A percentile compares a stretch with the other conserved stretches of the same genome.
These are phyloP conservation scores for Rotaria socialis DNA, from an alignment of 2,888 invertebrate species.

Conservation along the genomic window DNA sequence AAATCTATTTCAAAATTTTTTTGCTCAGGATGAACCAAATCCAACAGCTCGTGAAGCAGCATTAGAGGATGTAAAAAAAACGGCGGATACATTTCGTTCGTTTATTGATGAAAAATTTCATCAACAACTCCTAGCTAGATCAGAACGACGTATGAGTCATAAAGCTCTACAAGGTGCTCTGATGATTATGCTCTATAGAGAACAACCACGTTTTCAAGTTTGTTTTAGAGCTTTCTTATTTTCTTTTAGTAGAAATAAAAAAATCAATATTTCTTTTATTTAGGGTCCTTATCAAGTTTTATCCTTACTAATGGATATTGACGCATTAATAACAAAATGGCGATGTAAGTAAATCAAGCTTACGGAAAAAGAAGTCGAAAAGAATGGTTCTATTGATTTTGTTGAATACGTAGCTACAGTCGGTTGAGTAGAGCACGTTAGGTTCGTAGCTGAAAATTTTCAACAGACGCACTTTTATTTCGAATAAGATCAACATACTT, in stretches of 20 bases:
- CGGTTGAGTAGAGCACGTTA: too few species aligned
- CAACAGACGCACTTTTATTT: too few species aligned
- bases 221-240: background rate
- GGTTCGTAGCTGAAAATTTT: too few species aligned
- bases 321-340: conserved; percentile 96
- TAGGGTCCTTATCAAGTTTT: conserved; percentile 83
- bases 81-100: conserved; percentile 71
- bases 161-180: conserved; percentile 90
- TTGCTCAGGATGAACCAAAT: conserved; percentile 52
- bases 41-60: conserved; percentile 51
- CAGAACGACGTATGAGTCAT: conserved; percentile 79
- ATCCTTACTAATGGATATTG: conserved; percentile 90
- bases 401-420: too few species aligned
- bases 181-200: conserved; percentile 92
- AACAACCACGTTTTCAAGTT: conserved; percentile 89
- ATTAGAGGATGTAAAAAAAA: conserved; percentile 71
- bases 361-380: too few species aligned
- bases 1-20: background rate
- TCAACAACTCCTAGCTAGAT: conserved; percentile 75
- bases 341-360: conserved; percentile 70
- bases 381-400: too few species aligned
- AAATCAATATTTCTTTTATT: background rate
- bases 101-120: conserved; percentile 81
- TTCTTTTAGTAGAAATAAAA: too few species aligned
- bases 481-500: too few species aligned